Percentiles rank a stretch among this genome's conserved stretches.
Conservation (phyloP, 2,888 invertebrate species). For the Plebejus argus region DNA sequence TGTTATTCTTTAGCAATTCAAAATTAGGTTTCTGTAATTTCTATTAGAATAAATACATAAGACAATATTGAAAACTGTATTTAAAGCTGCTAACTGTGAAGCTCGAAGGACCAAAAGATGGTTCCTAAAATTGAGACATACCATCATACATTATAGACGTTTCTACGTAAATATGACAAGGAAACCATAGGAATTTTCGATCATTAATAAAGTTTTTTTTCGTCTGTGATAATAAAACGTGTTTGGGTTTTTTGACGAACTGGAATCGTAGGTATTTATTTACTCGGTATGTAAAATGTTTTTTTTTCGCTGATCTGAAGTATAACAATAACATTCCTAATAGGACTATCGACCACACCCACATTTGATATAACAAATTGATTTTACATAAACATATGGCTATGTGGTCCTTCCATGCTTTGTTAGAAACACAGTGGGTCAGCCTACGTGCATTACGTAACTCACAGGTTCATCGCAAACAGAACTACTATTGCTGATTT, state of each 20-base stretch:
- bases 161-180: neutral
- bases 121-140: neutral
- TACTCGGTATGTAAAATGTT: neutral
- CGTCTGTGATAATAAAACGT: neutral
- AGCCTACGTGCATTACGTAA: slow-evolving; percentile 28
- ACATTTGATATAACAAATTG: slow-evolving; percentile 22
- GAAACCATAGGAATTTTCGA: neutral
- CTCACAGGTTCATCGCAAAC: slow-evolving; percentile 15
- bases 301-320: slow-evolving; percentile 12
- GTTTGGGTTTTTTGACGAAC: neutral
- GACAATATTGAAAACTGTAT: neutral
- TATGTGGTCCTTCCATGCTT: slow-evolving; percentile 25
- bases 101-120: neutral
- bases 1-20: too few relatives aligned
- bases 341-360: slow-evolving; percentile 24
- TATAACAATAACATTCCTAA: slow-evolving; percentile 22
- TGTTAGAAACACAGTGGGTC: slow-evolving; percentile 23
- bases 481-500: neutral
- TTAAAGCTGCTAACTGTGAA: neutral
- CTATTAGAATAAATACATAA: neutral
- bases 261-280: neutral
- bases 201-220: neutral
- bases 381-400: slow-evolving; percentile 28
- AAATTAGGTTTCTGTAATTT: neutral
- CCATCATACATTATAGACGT: neutral